Evolutionary conservation across 2,797 vertebrate species (phyloP), one percentile per base, ranked within the genome.

Genomic region (Enteromius mattozi): DNA sequence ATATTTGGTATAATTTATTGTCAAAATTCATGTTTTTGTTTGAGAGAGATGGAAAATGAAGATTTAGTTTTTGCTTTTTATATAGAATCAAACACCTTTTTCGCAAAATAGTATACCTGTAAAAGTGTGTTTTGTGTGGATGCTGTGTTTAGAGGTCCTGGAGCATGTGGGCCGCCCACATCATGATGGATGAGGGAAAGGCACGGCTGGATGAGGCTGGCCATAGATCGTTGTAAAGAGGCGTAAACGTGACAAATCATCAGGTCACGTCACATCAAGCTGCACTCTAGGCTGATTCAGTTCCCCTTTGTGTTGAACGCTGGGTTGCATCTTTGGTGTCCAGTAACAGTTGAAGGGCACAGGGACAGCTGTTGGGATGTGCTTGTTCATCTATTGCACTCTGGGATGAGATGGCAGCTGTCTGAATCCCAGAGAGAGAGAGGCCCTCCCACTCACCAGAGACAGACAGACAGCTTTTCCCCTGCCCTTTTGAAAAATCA

Each of bases 401-500:
- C 35, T 79, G 82, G 54, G 82, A 27, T 71, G 37, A 30, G 14
- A 70, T 33, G 14, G 66, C 75, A 78, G 54, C 66, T 78, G 65
- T 78, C 21, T 84, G 27, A 79, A 49, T 72, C 54, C 16, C 16
- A 19, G 68, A 78, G 56, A 75, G 27, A 49, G 30, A 19, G 30
- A 74, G 37, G 6, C 61, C 19, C 33, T 71, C 51, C 51, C 68
- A 63, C 59, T 59, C 33, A 65, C 86, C 78, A 81, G 86, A 88
- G 80, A 87, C 86, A 86, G 77, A 84, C 83, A 89, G 85, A 88
- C 89, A 87, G 83, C 78, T 6, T 74, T 83, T 74, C 78, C 74
- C 81, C 33, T 80, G 72, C 77, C 80, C 61, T 83, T 83, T 94
- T 92, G 93, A 93, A 93, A 94, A 94, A 93, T 91, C 91, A 90